Percentiles rank a stretch among this genome's conserved stretches.
phyloP scores from a whole-genome alignment of 2,797 vertebrate genomes.

The Silurus lanzhouensis region DNA sequence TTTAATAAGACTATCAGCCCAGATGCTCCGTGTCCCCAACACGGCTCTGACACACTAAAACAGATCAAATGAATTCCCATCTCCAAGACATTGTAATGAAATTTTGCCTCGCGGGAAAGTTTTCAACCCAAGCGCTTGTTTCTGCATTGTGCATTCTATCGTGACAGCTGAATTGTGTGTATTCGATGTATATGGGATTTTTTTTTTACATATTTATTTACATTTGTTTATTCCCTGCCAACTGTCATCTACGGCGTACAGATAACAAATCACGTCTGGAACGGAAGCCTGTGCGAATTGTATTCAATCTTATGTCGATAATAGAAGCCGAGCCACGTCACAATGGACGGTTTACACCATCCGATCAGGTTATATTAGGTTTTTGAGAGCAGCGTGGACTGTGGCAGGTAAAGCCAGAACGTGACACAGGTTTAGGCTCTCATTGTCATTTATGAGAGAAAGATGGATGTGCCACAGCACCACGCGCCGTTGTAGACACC shows the following conservation, averaged over 20 bases:
- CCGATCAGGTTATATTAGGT: slow-evolving; percentile 54
- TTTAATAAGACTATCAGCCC: slow-evolving; percentile 73
- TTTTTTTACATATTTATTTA: slow-evolving; percentile 56
- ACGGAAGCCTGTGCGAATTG: slow-evolving; percentile 35
- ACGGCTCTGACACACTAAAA: slow-evolving; percentile 69
- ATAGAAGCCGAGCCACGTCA: slow-evolving; percentile 63
- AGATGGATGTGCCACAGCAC: slow-evolving; percentile 61
- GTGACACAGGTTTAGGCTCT: slow-evolving; percentile 58
- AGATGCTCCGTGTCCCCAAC: slow-evolving; percentile 59
- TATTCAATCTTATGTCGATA: slow-evolving; percentile 62
- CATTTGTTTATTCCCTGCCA: slow-evolving; percentile 60
- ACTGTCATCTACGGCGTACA: slow-evolving; percentile 65
- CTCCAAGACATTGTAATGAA: slow-evolving; percentile 63
- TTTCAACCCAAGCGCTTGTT: not conserved
- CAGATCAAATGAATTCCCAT: slow-evolving; percentile 68
- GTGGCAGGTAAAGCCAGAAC: slow-evolving; percentile 61
- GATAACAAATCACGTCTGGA: slow-evolving; percentile 63
- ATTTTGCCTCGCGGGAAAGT: slow-evolving; percentile 58
- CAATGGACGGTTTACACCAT: slow-evolving; percentile 53
- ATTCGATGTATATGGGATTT: not conserved
- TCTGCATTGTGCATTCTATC: not conserved
- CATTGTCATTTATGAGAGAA: slow-evolving; percentile 65
- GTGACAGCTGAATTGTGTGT: slow-evolving; percentile 17
- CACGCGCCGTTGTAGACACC: not conserved
- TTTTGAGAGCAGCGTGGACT: slow-evolving; percentile 50